Evolutionary conservation across 2,888 invertebrate species (phyloP).

Genomic region (Drosophila mercatorum): DNA sequence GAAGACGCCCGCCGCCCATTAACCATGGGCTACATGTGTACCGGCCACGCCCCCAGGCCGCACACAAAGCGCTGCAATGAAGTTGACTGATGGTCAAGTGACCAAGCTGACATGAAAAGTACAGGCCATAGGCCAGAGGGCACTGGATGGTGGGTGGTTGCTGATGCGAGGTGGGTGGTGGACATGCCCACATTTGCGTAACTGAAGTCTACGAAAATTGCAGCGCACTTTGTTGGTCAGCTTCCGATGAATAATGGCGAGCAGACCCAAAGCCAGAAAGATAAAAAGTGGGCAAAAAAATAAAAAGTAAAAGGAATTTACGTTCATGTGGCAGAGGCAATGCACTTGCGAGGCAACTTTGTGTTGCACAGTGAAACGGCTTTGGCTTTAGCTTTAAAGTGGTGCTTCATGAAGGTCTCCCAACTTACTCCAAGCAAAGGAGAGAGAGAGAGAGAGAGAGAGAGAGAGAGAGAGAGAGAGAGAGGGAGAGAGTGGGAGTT

Average conservation of each 20-base stretch:
- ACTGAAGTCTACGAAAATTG: conserved; percentile 18
- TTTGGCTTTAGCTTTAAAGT: too few relatives aligned
- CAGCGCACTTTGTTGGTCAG: conserved; percentile 8
- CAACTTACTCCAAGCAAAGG: too few relatives aligned
- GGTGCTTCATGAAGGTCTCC: too few relatives aligned
- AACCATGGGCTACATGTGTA: not conserved
- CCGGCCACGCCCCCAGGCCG: conserved; percentile 13
- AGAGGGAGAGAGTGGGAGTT: too few relatives aligned
- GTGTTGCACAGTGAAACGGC: too few relatives aligned
- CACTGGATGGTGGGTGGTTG: not conserved
- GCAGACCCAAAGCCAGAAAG: conserved; percentile 1
- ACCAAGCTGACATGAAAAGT: conserved; percentile 15
- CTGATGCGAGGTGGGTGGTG: not conserved
- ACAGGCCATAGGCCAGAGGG: conserved; percentile 1
- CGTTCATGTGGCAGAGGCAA: too few relatives aligned
- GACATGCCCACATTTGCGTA: conserved; percentile 14
- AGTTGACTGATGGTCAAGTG: conserved; percentile 46
- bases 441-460: not conserved
- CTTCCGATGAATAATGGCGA: conserved; percentile 34
- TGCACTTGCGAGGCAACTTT: too few relatives aligned
- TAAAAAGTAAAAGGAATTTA: too few relatives aligned
- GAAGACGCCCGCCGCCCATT: not conserved
- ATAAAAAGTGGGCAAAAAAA: not conserved
- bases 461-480: too few relatives aligned
- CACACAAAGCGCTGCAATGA: conserved; percentile 35